Evolutionary conservation across 2,113 vertebrate species (phyloP).

Genomic region (Rana temporaria): DNA sequence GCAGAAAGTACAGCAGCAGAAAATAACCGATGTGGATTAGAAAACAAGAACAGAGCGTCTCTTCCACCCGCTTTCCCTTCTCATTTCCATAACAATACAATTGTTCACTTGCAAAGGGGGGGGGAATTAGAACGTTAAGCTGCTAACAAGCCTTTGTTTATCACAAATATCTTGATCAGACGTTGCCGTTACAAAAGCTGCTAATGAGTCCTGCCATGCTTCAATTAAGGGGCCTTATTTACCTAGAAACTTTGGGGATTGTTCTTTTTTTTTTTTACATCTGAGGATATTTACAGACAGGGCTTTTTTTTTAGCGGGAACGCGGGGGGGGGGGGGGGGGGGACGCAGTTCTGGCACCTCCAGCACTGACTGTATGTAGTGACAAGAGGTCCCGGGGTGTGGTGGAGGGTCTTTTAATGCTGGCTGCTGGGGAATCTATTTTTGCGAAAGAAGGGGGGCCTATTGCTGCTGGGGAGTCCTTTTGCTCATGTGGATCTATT

Average conservation of each 20-base stretch:
- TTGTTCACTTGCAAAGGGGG: constrained; percentile 20
- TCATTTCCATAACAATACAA: constrained; percentile 47
- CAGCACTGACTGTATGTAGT: too few relatives aligned
- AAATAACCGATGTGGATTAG: constrained; percentile 16
- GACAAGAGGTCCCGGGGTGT: too few relatives aligned
- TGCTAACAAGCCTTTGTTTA: constrained; percentile 35
- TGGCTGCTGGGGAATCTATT: too few relatives aligned
- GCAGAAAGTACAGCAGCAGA: neutral
- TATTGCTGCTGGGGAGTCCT: too few relatives aligned
- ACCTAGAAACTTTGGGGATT: neutral
- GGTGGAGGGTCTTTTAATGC: too few relatives aligned
- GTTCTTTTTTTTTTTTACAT: neutral
- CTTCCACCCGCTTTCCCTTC: constrained; percentile 14
- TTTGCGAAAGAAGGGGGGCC: too few relatives aligned
- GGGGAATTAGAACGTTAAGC: constrained; percentile 29
- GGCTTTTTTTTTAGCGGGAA: too few relatives aligned
- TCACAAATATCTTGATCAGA: constrained; percentile 43
- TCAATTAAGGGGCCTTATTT: constrained; percentile 11
- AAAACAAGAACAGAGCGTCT: neutral
- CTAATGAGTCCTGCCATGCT: constrained; percentile 14
- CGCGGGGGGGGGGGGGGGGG: too few relatives aligned
- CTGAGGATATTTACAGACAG: too few relatives aligned
- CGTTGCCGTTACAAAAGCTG: neutral
- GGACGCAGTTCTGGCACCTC: too few relatives aligned
- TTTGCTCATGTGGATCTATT: too few relatives aligned